Conservation (phyloP, 2,113 vertebrate species). For the Halichoerus grypus region DNA sequence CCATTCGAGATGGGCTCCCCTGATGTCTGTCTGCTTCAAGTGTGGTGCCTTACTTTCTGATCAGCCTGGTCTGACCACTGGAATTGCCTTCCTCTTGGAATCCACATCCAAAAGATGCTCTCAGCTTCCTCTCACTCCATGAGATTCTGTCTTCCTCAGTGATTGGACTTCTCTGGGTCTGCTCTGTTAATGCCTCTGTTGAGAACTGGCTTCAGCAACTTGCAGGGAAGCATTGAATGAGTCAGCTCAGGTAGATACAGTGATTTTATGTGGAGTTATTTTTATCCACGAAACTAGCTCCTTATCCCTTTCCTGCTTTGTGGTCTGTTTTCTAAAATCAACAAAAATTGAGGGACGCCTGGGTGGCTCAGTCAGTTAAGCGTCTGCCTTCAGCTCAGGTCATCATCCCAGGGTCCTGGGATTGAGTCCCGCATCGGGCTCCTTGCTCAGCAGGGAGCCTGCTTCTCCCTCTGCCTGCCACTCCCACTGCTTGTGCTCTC, state of each 20-base stretch:
- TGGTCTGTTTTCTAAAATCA: neutral
- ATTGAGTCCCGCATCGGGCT: too few species aligned
- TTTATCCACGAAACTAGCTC: neutral
- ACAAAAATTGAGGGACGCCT: neutral
- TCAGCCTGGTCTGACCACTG: neutral
- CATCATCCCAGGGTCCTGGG: too few species aligned
- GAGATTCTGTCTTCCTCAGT: neutral
- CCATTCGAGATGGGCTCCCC: neutral
- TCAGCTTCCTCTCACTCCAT: neutral
- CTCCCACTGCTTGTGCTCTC: too few species aligned
- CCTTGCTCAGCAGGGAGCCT: too few species aligned
- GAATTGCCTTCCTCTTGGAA: neutral
- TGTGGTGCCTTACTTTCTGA: neutral
- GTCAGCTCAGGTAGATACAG: neutral
- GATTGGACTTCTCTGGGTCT: neutral
- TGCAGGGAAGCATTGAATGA: neutral
- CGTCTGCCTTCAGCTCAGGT: too few species aligned
- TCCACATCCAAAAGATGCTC: neutral
- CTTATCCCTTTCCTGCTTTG: neutral
- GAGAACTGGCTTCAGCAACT: neutral
- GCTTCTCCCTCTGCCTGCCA: too few species aligned
- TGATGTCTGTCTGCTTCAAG: neutral
- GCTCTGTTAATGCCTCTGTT: neutral
- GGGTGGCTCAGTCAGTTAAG: too few species aligned
- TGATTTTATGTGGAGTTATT: neutral